Base-by-base conservation (phyloP, 1,140 invertebrate genomes). In the Drosophila azteca region DNA sequence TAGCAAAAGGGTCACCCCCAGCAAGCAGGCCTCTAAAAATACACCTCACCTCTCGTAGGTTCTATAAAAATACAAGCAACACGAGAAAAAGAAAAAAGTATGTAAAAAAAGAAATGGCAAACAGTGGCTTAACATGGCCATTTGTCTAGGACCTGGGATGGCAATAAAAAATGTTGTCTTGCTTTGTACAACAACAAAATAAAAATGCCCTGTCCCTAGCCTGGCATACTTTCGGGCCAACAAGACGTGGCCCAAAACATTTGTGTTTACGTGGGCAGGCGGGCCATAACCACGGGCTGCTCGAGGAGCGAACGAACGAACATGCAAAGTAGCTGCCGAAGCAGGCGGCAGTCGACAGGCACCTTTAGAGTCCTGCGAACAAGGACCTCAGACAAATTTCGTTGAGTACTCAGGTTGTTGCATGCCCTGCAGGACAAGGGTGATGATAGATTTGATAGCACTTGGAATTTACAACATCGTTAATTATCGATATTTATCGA, bases 231-330 rank as follows among this genome's bases (percentile, higher is more conserved):
- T 62, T 62, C 44, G 22, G 17, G 63, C 26, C 50, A 45, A 26
- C 29, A 68, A 26, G 64, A 67, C 66, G 64, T 69, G 66, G 50
- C 43, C 31, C 41, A 57, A 66, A 49, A 69, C 50, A 55, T 43
- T 69, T 69, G 5, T 69, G 66, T 69, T 69, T 69, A 69, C 66
- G 64, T 69, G 66, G 64, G 50, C 50, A 31, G 64, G 50, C 50
- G 29, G 46, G 46, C 11, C 13, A 39, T 39, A 11, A 11, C 31
- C 3, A 4, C 9, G 31, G 31, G 9, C 31, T 35, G 9, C 4
- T 11, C 13, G 11, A 39, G 66, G 31, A 9, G 9, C 8, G 2
- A 31, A 31, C 31, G 2, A 31, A 31, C 31, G 3, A 69, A 69
- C 45, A 68, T 69, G 66, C 66, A 69, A 69, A 69, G 48, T 69